phyloP scores from a whole-genome alignment of 2,888 invertebrate species.

The Aporophyla lueneburgensis region DNA sequence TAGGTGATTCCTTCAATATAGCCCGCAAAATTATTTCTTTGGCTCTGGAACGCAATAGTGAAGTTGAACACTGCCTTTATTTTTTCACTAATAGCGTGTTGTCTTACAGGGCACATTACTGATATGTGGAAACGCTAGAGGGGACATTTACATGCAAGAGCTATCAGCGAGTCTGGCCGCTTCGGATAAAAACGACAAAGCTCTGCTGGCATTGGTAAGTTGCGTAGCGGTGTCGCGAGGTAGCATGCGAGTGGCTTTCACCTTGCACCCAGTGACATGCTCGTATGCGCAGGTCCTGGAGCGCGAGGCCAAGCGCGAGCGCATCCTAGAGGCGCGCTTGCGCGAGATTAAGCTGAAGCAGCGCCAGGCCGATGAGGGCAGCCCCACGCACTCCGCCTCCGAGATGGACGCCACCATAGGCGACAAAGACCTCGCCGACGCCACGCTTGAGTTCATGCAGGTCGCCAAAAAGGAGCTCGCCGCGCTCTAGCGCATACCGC shows the following conservation, averaged over 20 bases:
- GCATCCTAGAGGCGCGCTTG: slow-evolving; percentile 96
- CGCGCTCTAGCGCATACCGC: slow-evolving; percentile 35
- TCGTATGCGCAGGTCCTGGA: slow-evolving; percentile 93
- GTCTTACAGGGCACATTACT: slow-evolving; percentile 90
- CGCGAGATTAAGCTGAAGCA: slow-evolving; percentile 94
- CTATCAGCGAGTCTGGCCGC: slow-evolving; percentile 93
- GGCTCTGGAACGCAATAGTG: neutral
- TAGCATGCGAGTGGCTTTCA: neutral
- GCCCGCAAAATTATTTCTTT: neutral
- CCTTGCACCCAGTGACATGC: neutral
- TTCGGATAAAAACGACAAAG: slow-evolving; percentile 94
- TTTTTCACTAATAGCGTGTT: slow-evolving; percentile 3
- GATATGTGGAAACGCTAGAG: slow-evolving; percentile 93
- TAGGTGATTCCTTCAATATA: neutral
- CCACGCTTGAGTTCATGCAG: slow-evolving; percentile 58
- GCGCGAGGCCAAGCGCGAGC: slow-evolving; percentile 96
- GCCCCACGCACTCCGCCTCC: slow-evolving; percentile 67
- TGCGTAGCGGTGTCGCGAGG: neutral
- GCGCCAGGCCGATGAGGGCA: slow-evolving; percentile 80
- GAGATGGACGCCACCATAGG: slow-evolving; percentile 75
- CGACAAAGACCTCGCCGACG: slow-evolving; percentile 77
- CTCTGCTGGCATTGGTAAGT: slow-evolving; percentile 92
- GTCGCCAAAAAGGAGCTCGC: slow-evolving; percentile 74
- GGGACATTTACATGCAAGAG: slow-evolving; percentile 94
- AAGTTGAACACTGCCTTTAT: neutral